Conservation (phyloP, 2,113 vertebrate species). For the Xiphophorus maculatus region DNA sequence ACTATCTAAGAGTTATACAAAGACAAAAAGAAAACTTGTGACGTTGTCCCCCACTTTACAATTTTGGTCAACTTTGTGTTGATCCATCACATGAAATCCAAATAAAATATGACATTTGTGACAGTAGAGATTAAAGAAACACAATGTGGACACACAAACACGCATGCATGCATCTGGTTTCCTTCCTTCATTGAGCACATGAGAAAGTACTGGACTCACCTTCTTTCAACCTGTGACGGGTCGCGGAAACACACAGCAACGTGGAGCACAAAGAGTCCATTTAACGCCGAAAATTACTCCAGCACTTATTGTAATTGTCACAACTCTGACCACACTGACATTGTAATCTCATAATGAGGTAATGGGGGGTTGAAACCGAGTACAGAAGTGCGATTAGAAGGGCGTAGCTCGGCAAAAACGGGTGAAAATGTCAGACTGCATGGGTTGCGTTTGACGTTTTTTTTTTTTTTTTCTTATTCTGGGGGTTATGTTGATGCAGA, state of each 20-base stretch:
- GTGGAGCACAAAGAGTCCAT: constrained; percentile 65
- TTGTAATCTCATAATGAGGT: constrained; percentile 79
- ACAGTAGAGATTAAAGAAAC: neutral
- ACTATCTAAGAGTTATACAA: too few relatives aligned
- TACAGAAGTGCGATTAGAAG: constrained; percentile 70
- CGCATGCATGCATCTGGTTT: constrained; percentile 7
- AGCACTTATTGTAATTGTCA: constrained; percentile 77
- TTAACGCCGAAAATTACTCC: constrained; percentile 70
- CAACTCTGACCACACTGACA: constrained; percentile 69
- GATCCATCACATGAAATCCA: neutral
- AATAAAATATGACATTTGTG: neutral
- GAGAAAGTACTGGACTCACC: constrained; percentile 16
- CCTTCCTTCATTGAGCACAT: constrained; percentile 20
- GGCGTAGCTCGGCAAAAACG: constrained; percentile 50
- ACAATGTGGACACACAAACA: neutral
- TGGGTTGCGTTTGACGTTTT: constrained; percentile 7
- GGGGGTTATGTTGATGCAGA: constrained; percentile 7
- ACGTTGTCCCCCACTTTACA: neutral
- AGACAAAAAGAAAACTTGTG: neutral
- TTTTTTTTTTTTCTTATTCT: neutral
- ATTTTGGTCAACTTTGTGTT: neutral
- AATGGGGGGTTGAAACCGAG: constrained; percentile 72
- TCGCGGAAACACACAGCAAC: constrained; percentile 36
- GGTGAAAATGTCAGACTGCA: constrained; percentile 52
- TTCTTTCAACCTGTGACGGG: constrained; percentile 52